A percentile compares a stretch with the other conserved stretches of the same genome.
Evolutionary conservation across 2,113 vertebrate genomes (phyloP).

Genomic region (Conger conger): DNA sequence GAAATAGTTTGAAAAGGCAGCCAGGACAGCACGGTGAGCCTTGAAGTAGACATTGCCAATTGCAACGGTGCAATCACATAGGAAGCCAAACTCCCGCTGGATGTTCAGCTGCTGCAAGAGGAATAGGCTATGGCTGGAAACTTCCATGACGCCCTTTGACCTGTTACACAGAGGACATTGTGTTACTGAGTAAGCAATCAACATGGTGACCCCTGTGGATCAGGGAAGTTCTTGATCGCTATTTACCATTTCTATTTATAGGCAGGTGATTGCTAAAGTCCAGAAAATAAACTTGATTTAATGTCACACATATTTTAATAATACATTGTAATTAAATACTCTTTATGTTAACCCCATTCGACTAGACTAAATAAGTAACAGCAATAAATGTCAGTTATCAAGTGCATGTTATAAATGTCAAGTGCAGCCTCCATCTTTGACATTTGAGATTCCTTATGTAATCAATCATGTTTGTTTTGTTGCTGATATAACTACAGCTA

Average conservation of each 20-base stretch:
- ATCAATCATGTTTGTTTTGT: neutral
- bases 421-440: neutral
- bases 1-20: slow-evolving; percentile 98
- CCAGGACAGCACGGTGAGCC: slow-evolving; percentile 93
- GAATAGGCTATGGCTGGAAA: slow-evolving; percentile 85
- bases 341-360: neutral
- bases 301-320: neutral
- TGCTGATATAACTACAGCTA: neutral
- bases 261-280: neutral
- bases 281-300: neutral
- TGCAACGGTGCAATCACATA: slow-evolving; percentile 96
- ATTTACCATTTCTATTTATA: neutral
- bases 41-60: slow-evolving; percentile 98
- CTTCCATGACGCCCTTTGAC: slow-evolving; percentile 77
- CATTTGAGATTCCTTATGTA: too few species aligned
- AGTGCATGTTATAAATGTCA: too few species aligned
- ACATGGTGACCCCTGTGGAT: slow-evolving; percentile 25
- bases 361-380: neutral
- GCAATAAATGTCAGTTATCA: neutral
- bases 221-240: neutral
- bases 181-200: neutral
- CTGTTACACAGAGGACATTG: slow-evolving; percentile 32
- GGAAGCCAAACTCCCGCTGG: slow-evolving; percentile 95
- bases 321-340: neutral
- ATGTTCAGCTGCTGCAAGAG: slow-evolving; percentile 97